A percentile compares a stretch with the other conserved stretches of the same genome.
These are phyloP conservation scores for Cynaeus angustus DNA, from an alignment of 2,888 invertebrate genomes.

Conservation along the genomic window DNA sequence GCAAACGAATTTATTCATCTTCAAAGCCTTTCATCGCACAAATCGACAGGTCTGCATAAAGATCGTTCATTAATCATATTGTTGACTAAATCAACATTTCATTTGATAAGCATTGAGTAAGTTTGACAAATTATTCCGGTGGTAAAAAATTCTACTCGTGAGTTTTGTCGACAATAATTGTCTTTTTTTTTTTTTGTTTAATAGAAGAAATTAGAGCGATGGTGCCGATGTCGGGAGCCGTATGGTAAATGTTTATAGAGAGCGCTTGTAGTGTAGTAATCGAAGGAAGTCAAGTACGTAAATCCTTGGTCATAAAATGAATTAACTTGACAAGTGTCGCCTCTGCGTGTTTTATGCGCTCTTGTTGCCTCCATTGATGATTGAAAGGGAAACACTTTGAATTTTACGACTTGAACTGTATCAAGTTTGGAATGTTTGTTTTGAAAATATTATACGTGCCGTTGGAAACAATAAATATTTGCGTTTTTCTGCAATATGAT, in stretches of 20 bases:
- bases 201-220: neutral
- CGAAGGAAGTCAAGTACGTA: slow-evolving; percentile 63
- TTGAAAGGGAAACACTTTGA: slow-evolving; percentile 64
- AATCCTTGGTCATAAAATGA: slow-evolving; percentile 60
- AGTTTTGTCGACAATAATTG: neutral
- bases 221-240: neutral
- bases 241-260: slow-evolving; percentile 40
- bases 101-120: neutral
- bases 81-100: slow-evolving; percentile 20
- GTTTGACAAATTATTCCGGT: neutral
- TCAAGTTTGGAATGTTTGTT: slow-evolving; percentile 58
- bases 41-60: neutral
- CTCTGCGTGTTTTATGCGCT: slow-evolving; percentile 58
- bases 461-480: neutral
- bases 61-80: slow-evolving; percentile 15
- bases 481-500: slow-evolving; percentile 19
- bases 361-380: slow-evolving; percentile 59
- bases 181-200: no score
- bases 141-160: neutral
- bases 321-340: slow-evolving; percentile 62
- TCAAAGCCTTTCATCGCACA: slow-evolving; percentile 38
- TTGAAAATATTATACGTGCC: slow-evolving; percentile 55
- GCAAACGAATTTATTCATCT: slow-evolving; percentile 35
- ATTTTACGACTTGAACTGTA: slow-evolving; percentile 55
- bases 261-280: slow-evolving; percentile 52